Base-by-base conservation (phyloP, 2,797 vertebrate species). In the Euphonia xanthogaster region DNA sequence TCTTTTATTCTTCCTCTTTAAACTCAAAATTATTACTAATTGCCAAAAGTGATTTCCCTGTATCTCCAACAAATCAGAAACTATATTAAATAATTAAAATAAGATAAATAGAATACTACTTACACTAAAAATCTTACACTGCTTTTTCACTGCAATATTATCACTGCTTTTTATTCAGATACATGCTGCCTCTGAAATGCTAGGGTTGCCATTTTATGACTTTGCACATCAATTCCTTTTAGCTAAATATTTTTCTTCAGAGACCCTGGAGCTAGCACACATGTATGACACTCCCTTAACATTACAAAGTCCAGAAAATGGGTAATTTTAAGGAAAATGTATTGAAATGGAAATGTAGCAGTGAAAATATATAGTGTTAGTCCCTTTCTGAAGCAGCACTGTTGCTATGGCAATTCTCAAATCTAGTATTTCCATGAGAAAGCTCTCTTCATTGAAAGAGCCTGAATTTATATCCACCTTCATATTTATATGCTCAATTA, bases 361-460 rank as follows among this genome's bases (percentile, higher is more conserved):
- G 50, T 44, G 51, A 94, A 86, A 91, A 67, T 70, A 86, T 17
- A n/a, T 27, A 94, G 60, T 75, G 50, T 31, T 66, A 78, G 61
- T 80, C 47, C 51, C 39, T 88, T 95, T 93, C 50, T 93, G 76
- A 66, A 93, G 82, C 7, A 51, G 44, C 51, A 87, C 68, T 74
- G 83, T 91, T 97, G 84, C 81, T 70, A 95, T 71, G 86, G 86
- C 54, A 96, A 95, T 96, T 92, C 90, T 93, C 47, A 89, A 91
- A 94, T 76, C 54, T 66, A 45, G 9, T 19, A 48, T 76, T 96
- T 94, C 79, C 55, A 48, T 57, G 21, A 81, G 76, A 91, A 93
- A 92, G n/a, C 31, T 95, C 45, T 71, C 53, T 71, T 83, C 62
- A 93, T 47, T 88, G 50, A 93, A 94, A 95, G 28, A 94, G 44